A percentile compares a stretch with the other conserved stretches of the same genome.
Evolutionary conservation across 1,140 invertebrate species (phyloP).

Genomic region (Drosophila carrolli): DNA sequence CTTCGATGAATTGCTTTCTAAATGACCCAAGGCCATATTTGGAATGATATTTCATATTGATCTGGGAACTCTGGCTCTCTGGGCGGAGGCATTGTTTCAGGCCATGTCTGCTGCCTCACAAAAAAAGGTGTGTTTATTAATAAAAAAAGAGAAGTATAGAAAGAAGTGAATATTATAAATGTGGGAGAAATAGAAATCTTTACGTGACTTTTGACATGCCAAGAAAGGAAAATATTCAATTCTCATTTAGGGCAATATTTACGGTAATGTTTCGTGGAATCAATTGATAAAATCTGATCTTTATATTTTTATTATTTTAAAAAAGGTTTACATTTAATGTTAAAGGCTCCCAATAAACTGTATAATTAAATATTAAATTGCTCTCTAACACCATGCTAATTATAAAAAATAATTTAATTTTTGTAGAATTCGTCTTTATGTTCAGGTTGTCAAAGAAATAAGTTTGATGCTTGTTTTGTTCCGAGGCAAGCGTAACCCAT

Average conservation of each 20-base stretch:
- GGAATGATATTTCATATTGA: slow-evolving; percentile 78
- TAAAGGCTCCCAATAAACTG: too few species aligned
- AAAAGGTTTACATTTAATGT: too few species aligned
- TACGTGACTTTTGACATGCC: slow-evolving; percentile 39
- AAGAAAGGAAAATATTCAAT: slow-evolving; percentile 8
- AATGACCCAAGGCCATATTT: slow-evolving; percentile 69
- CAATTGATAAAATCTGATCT: slow-evolving; percentile 1
- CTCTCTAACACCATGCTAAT: too few species aligned
- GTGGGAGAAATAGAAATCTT: slow-evolving; percentile 17
- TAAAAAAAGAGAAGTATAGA: slow-evolving; percentile 13
- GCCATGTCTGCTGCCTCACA: slow-evolving; percentile 23
- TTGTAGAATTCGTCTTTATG: neutral
- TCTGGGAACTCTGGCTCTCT: slow-evolving; percentile 39
- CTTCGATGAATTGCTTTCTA: slow-evolving; percentile 79
- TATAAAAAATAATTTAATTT: neutral
- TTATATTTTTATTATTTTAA: too few species aligned
- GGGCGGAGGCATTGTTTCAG: slow-evolving; percentile 40
- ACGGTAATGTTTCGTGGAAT: slow-evolving; percentile 13
- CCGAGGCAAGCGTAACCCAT: neutral
- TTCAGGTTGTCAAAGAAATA: neutral
- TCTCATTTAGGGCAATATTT: slow-evolving; percentile 2
- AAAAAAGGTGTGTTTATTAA: slow-evolving; percentile 52
- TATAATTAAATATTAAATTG: too few species aligned
- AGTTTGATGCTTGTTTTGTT: neutral
- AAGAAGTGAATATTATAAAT: slow-evolving; percentile 24